Conservation (phyloP, 1,140 invertebrate species). For the Trichogramma pretiosum region DNA sequence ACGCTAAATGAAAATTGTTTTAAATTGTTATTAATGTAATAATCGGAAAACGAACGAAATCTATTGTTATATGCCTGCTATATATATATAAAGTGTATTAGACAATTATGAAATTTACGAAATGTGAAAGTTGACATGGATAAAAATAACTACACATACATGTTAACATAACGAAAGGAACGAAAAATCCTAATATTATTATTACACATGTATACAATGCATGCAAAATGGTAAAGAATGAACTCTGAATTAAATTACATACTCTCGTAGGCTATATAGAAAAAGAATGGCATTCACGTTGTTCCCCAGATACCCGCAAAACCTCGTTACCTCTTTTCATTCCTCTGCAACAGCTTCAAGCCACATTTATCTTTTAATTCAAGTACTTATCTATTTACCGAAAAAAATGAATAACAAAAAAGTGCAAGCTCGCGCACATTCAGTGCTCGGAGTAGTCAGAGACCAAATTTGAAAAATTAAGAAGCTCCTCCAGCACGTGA, state of each 20-base stretch:
- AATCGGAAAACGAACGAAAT: constrained; percentile 26
- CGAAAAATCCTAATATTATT: neutral
- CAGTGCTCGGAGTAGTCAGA: constrained; percentile 4
- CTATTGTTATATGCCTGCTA: constrained; percentile 42
- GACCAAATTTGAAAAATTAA: constrained; percentile 4
- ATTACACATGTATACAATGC: constrained; percentile 37
- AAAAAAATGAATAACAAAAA: neutral
- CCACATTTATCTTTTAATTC: neutral
- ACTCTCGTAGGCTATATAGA: constrained; percentile 40
- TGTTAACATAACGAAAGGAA: neutral
- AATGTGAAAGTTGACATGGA: neutral
- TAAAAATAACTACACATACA: constrained; percentile 6
- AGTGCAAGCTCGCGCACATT: neutral
- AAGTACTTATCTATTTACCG: neutral
- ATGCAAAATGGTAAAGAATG: constrained; percentile 28
- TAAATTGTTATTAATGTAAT: constrained; percentile 15
- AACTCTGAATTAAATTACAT: constrained; percentile 42
- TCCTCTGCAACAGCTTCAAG: too few species aligned
- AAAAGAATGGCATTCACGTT: constrained; percentile 36
- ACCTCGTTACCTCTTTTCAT: too few species aligned
- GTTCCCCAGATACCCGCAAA: constrained; percentile 26
- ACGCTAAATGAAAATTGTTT: constrained; percentile 2
- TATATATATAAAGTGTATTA: constrained; percentile 7
- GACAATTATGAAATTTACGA: neutral
- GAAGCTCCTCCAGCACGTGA: constrained; percentile 3